Percentiles rank a stretch among this genome's conserved stretches.
Evolutionary conservation across 1,140 invertebrate genomes (phyloP).

Genomic region (Heliothis virescens): DNA sequence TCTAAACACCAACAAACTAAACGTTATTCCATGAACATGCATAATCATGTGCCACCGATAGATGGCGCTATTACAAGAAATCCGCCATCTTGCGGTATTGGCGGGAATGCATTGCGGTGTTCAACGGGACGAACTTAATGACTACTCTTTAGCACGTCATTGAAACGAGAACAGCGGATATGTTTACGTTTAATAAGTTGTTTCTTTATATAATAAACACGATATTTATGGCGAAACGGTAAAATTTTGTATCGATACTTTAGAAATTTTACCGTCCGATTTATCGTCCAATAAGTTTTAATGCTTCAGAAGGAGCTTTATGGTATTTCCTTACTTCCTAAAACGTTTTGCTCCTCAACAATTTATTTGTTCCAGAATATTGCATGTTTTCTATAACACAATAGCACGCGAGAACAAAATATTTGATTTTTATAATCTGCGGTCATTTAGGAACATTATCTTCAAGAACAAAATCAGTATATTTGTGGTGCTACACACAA

Average conservation of each 20-base stretch:
- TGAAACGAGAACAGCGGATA: slow-evolving; percentile 21
- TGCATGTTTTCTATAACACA: too few relatives aligned
- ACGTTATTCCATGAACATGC: slow-evolving; percentile 6
- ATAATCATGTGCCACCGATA: slow-evolving; percentile 35
- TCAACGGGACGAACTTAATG: slow-evolving; percentile 35
- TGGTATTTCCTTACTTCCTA: too few relatives aligned
- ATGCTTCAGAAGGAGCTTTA: too few relatives aligned
- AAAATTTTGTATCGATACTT: not conserved
- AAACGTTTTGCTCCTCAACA: too few relatives aligned
- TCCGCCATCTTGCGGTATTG: slow-evolving; percentile 23
- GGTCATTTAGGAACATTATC: too few relatives aligned
- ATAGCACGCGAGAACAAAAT: too few relatives aligned
- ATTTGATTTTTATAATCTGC: too few relatives aligned
- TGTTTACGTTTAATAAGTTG: slow-evolving; percentile 9
- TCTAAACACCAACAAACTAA: slow-evolving; percentile 1
- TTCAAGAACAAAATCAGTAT: too few relatives aligned
- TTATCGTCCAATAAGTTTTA: too few relatives aligned
- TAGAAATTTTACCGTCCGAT: not conserved
- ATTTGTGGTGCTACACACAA: too few relatives aligned
- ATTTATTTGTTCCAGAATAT: too few relatives aligned
- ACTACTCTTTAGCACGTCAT: slow-evolving; percentile 29
- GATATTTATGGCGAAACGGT: slow-evolving; percentile 20
- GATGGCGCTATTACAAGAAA: slow-evolving; percentile 37
- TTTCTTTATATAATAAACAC: slow-evolving; percentile 26
- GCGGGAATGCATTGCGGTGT: slow-evolving; percentile 35